Conservation (phyloP, 2,888 invertebrate genomes). For the Teleiodes luculella region DNA sequence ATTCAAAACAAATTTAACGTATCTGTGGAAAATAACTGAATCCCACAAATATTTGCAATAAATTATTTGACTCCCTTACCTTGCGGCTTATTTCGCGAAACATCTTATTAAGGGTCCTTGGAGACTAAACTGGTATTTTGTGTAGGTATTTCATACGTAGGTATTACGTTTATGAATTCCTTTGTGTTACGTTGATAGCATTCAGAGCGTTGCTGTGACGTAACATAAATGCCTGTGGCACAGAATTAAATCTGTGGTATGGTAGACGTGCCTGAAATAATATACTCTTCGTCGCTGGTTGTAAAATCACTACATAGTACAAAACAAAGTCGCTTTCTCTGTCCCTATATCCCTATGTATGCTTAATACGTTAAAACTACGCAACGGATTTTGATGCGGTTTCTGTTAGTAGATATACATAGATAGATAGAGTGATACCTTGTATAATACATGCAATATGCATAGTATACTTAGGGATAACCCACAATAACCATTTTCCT, state of each 20-base stretch:
- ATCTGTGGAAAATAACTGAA: background rate
- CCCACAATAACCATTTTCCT: too few species aligned
- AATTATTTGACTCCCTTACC: conserved; percentile 8
- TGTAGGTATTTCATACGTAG: background rate
- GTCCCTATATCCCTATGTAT: too few species aligned
- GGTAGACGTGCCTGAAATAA: too few species aligned
- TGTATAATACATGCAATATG: too few species aligned
- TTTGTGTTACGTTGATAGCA: conserved; percentile 15
- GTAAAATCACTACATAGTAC: too few species aligned
- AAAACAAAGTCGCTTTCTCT: too few species aligned
- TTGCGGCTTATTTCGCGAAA: background rate
- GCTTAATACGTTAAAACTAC: too few species aligned
- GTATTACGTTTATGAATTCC: conserved; percentile 16
- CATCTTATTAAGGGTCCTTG: conserved; percentile 11
- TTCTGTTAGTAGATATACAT: too few species aligned
- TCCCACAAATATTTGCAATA: conserved; percentile 4
- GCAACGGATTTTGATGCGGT: too few species aligned
- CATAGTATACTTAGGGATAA: too few species aligned
- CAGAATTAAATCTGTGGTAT: background rate
- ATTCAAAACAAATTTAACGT: background rate
- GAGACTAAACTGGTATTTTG: conserved; percentile 13
- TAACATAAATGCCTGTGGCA: conserved; percentile 12
- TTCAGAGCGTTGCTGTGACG: conserved; percentile 12
- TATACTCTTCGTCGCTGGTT: too few species aligned
- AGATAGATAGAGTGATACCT: too few species aligned